These are phyloP conservation scores for Drosophila birchii DNA, from an alignment of 2,888 invertebrate species.

Conservation along the genomic window DNA sequence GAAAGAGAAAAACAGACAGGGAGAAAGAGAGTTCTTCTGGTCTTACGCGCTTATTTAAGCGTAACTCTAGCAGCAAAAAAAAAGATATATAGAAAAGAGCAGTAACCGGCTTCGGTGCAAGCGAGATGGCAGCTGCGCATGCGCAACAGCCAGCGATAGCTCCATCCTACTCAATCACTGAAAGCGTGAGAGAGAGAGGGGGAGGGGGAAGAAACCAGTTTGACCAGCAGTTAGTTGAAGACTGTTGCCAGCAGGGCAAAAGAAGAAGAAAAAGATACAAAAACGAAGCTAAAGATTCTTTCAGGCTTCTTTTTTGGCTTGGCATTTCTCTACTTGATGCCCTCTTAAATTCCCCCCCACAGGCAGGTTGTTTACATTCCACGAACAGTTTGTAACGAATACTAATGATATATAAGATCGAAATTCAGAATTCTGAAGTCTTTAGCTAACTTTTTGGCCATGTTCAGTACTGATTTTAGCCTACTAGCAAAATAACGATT, in stretches of 20 bases:
- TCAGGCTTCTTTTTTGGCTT: constrained; percentile 27
- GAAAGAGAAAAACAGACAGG: constrained; percentile 7
- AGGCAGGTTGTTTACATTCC: constrained; percentile 4
- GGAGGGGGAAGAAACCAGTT: constrained; percentile 58
- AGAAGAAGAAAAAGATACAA: constrained; percentile 10
- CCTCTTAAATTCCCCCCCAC: constrained; percentile 14
- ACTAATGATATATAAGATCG: not conserved
- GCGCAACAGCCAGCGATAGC: constrained; percentile 48
- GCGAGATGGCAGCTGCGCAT: constrained; percentile 59
- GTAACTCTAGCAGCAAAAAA: constrained; percentile 73
- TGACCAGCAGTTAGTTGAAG: constrained; percentile 59
- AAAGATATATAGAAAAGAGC: constrained; percentile 3
- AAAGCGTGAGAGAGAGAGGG: not conserved
- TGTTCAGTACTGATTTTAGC: not conserved
- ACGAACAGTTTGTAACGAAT: not conserved
- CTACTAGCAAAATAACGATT: not conserved
- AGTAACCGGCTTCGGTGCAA: constrained; percentile 41
- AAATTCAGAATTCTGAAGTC: not conserved
- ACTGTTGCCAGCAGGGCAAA: constrained; percentile 50
- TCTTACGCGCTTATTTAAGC: constrained; percentile 79
- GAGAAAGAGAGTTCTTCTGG: constrained; percentile 61
- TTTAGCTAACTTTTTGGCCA: not conserved
- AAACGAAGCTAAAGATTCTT: constrained; percentile 37
- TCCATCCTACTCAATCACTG: constrained; percentile 23
- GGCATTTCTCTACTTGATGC: constrained; percentile 35